Evolutionary conservation across 1,140 invertebrate genomes (phyloP).

Genomic region (Meloidogyne chitwoodi): DNA sequence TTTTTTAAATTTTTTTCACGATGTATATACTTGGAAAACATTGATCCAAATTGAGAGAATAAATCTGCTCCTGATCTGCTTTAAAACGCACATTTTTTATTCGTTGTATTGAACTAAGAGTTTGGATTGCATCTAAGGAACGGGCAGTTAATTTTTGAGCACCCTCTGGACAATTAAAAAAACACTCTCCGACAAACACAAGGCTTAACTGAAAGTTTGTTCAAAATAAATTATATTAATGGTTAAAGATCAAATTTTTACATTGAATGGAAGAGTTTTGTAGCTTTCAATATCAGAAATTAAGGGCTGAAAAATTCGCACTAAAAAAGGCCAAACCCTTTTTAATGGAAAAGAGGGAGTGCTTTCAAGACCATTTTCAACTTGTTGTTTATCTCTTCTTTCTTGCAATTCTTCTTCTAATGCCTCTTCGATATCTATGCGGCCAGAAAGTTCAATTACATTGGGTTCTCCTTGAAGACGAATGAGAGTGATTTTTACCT

Average conservation of each 20-base stretch:
- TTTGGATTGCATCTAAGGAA: constrained; percentile 40
- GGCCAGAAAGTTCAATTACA: constrained; percentile 38
- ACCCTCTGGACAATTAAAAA: constrained; percentile 35
- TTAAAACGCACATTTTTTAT: constrained; percentile 31
- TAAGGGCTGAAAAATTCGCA: constrained; percentile 24
- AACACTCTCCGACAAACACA: constrained; percentile 37
- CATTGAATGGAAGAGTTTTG: constrained; percentile 36
- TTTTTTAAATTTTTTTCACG: too few species aligned
- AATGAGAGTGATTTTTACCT: constrained; percentile 39
- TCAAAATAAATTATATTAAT: background rate
- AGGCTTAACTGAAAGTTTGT: constrained; percentile 36
- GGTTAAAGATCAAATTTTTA: constrained; percentile 12
- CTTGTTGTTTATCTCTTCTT: constrained; percentile 3
- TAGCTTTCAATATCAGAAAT: constrained; percentile 20
- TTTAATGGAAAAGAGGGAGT: constrained; percentile 19
- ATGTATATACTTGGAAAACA: constrained; percentile 44
- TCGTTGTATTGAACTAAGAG: constrained; percentile 42
- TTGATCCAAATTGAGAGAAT: constrained; percentile 34
- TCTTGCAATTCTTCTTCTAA: constrained; percentile 39
- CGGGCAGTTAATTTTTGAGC: constrained; percentile 32
- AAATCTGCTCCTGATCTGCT: constrained; percentile 34
- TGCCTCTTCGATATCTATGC: constrained; percentile 43
- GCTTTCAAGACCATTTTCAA: constrained; percentile 21
- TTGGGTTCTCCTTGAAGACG: constrained; percentile 16
- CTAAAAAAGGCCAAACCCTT: constrained; percentile 41